Conservation (phyloP, 1,140 invertebrate genomes). For the Carposina sasakii region DNA sequence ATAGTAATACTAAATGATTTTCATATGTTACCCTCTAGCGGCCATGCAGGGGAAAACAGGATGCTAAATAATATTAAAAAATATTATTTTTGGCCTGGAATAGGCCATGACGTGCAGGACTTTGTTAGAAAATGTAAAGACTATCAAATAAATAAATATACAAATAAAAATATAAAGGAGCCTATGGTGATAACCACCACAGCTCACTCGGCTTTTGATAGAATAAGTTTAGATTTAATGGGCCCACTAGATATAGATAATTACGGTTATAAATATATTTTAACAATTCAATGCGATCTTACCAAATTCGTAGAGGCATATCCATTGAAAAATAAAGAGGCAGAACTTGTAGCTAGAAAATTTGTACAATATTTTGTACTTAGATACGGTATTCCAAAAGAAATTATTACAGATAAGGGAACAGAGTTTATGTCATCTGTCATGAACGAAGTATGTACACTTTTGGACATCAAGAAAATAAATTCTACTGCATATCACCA, state of each 20-base stretch:
- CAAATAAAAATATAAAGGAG: neutral
- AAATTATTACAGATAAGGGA: neutral
- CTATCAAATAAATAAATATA: neutral
- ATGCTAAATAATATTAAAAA: constrained; percentile 5
- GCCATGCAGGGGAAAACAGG: neutral
- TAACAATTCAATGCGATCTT: constrained; percentile 16
- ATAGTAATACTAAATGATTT: constrained; percentile 2
- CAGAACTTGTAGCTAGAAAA: constrained; percentile 14
- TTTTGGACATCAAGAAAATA: neutral
- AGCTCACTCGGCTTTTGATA: neutral
- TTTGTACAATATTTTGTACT: constrained; percentile 13
- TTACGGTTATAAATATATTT: neutral
- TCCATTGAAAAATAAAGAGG: constrained; percentile 18
- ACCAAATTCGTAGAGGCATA: constrained; percentile 22
- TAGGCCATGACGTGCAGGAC: neutral
- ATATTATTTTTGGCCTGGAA: neutral
- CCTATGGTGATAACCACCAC: constrained; percentile 2
- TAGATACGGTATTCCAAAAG: constrained; percentile 12
- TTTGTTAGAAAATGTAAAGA: constrained; percentile 4
- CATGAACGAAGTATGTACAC: constrained; percentile 2
- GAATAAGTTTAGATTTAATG: constrained; percentile 2
- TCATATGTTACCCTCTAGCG: constrained; percentile 3
- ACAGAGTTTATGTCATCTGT: neutral
- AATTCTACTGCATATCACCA: neutral
- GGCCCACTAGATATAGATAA: neutral